Evolutionary conservation across 2,113 vertebrate genomes (phyloP).

Genomic region (Notiomystis cincta): DNA sequence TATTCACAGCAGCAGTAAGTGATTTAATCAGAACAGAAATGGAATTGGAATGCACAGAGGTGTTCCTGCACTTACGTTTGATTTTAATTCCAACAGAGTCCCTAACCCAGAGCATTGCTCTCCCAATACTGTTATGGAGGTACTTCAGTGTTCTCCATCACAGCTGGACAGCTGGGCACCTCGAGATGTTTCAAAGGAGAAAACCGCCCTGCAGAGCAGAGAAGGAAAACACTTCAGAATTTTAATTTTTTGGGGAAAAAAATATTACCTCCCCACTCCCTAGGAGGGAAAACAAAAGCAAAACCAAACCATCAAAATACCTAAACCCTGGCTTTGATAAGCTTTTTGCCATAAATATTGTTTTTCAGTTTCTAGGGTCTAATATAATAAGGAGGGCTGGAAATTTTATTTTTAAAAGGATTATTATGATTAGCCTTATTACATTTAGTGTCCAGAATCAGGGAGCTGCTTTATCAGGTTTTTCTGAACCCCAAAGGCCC

Average conservation of each 20-base stretch:
- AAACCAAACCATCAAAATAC: background rate
- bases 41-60: background rate
- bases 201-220: background rate
- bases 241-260: background rate
- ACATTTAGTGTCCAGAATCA: background rate
- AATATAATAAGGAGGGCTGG: background rate
- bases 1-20: background rate
- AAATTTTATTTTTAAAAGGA: background rate
- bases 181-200: background rate
- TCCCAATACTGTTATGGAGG: background rate
- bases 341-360: background rate
- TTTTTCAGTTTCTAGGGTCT: background rate
- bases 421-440: background rate
- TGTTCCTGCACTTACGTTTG: background rate
- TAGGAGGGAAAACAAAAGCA: background rate
- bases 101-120: background rate
- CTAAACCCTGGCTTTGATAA: background rate
- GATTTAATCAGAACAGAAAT: background rate
- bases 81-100: background rate
- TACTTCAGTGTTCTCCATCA: background rate
- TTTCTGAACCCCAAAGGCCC: conserved; percentile 2
- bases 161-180: background rate
- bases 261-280: fast-evolving
- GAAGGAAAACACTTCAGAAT: background rate
- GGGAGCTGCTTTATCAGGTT: background rate